A percentile compares a stretch with the other conserved stretches of the same genome.
These are phyloP conservation scores for Ardeotis arabs DNA, from an alignment of 2,113 vertebrate genomes.

Conservation along the genomic window DNA sequence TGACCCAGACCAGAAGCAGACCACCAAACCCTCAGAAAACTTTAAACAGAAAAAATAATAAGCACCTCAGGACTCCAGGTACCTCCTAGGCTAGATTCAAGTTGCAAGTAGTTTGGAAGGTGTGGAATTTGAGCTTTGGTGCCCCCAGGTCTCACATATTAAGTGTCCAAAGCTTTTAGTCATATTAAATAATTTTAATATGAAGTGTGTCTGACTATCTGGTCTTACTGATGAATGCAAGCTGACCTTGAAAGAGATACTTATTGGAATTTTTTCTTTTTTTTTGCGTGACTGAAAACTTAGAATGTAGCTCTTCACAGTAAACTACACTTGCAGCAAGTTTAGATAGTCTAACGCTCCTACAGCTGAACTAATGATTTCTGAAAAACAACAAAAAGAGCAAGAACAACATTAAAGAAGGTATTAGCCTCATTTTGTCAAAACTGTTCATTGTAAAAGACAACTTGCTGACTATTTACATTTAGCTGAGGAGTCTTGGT, in stretches of 20 bases:
- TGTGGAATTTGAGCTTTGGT: neutral
- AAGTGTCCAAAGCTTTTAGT: neutral
- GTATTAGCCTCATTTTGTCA: slow-evolving; percentile 45
- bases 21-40: neutral
- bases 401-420: slow-evolving; percentile 17
- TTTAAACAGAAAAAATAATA: neutral
- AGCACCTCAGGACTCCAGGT: neutral
- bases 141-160: neutral
- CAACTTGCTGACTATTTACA: neutral
- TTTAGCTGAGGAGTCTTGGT: neutral
- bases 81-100: neutral
- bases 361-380: slow-evolving; percentile 5
- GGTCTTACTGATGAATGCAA: slow-evolving; percentile 22
- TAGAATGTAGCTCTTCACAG: slow-evolving; percentile 31
- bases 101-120: neutral
- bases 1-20: neutral
- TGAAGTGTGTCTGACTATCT: neutral
- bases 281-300: slow-evolving; percentile 17
- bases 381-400: slow-evolving; percentile 14
- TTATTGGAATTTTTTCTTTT: neutral
- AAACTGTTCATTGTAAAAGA: slow-evolving; percentile 4
- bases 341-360: slow-evolving; percentile 44
- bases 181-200: neutral
- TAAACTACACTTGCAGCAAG: slow-evolving; percentile 17
- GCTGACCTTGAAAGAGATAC: slow-evolving; percentile 40